Evolutionary conservation across 2,797 vertebrate genomes (phyloP).

Genomic region (Propithecus deckenii): DNA sequence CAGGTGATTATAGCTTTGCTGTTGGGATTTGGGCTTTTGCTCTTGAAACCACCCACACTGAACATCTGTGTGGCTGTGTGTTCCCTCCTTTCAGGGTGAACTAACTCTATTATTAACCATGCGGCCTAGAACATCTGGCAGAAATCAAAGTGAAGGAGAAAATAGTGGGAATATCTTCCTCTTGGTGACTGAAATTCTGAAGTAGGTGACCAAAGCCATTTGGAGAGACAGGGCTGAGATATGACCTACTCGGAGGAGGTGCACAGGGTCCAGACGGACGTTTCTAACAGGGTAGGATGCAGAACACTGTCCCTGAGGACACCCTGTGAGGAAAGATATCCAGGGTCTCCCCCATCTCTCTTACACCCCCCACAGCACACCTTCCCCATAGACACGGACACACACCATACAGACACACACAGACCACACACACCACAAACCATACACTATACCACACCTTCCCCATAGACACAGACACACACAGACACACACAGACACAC

Average conservation of each 20-base stretch:
- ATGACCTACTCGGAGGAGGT: not conserved
- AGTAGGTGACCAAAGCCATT: not conserved
- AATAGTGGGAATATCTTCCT: not conserved
- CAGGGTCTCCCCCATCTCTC: not conserved
- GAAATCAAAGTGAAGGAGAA: not conserved
- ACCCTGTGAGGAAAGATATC: not conserved
- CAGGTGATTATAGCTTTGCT: not conserved
- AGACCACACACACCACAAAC: too few species aligned
- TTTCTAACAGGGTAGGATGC: not conserved
- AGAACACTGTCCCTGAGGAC: not conserved
- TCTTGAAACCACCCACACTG: not conserved
- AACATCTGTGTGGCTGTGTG: not conserved
- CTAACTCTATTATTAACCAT: not conserved
- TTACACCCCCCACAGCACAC: not conserved
- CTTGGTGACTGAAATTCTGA: not conserved
- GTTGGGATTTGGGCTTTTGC: not conserved
- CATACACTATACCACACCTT: too few species aligned
- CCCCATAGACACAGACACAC: too few species aligned
- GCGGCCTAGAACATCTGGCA: not conserved
- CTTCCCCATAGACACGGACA: not conserved
- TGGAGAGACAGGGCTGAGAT: not conserved
- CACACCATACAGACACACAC: not conserved
- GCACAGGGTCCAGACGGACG: not conserved
- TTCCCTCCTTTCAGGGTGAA: not conserved
- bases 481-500: too few species aligned